Percentiles rank a stretch among this genome's conserved stretches.
phyloP scores from a whole-genome alignment of 2,797 vertebrate species.

The Enteromius treurensis region DNA sequence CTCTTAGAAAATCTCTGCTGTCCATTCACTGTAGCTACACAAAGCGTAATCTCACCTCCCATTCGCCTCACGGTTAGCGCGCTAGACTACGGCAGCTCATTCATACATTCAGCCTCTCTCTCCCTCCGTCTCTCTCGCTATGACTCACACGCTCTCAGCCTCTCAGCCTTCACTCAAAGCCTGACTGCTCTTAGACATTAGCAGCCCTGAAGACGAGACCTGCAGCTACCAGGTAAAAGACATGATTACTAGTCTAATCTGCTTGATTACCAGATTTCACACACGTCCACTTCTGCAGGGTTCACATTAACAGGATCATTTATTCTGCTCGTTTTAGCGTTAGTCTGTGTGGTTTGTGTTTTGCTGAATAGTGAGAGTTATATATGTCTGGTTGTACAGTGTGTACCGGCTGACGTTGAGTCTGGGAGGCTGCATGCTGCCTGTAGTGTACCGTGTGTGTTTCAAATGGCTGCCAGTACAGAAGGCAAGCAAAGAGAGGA shows the following conservation, averaged over 20 bases:
- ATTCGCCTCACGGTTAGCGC: constrained; percentile 56
- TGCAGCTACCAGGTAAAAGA: constrained; percentile 74
- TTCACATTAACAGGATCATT: constrained; percentile 14
- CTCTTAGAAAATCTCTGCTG: constrained; percentile 1
- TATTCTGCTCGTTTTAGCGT: background rate
- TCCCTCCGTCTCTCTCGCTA: constrained; percentile 44
- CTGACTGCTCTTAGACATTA: constrained; percentile 38
- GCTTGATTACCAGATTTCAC: constrained; percentile 10
- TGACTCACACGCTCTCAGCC: constrained; percentile 59
- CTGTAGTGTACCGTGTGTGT: constrained; percentile 24
- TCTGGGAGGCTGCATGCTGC: constrained; percentile 4
- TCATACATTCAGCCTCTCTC: constrained; percentile 69
- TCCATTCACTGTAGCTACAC: constrained; percentile 34
- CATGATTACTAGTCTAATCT: constrained; percentile 31
- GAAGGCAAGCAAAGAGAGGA: constrained; percentile 36
- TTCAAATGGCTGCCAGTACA: constrained; percentile 41
- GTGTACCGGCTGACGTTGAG: constrained; percentile 7
- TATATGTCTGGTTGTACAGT: constrained; percentile 20
- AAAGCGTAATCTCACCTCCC: constrained; percentile 51
- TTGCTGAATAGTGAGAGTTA: background rate
- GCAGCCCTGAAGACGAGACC: constrained; percentile 64
- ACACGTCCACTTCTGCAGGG: background rate
- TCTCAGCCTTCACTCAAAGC: constrained; percentile 47
- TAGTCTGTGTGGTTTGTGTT: background rate
- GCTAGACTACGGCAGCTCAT: constrained; percentile 69